Evolutionary conservation across 23 tunicate species (phyloP), one percentile per base, ranked within the genome.

Genomic region (Aplidium turbinatum): DNA sequence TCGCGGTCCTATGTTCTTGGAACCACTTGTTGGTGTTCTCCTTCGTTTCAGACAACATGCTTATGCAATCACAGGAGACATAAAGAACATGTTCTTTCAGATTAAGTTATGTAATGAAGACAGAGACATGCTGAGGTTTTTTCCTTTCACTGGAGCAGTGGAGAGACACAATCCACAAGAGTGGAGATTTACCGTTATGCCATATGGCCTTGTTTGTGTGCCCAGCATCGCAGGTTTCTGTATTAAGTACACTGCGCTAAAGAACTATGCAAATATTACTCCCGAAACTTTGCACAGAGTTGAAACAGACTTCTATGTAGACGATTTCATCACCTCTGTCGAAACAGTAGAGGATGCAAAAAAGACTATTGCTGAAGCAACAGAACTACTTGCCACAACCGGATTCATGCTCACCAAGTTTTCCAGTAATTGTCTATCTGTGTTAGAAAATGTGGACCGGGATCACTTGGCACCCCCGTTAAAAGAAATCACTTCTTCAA

Each of bases 381-480:
- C 18, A 23, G 31, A 24, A 19, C 7, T 23, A 5, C 5, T 60
- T 35, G 35, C 7, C 18, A 27, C 67, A 4, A 60, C 67, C 5
- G 67, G 67, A n/a, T 60, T 60, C 31, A 23, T 30, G 7, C 34
- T 60, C 7, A 60, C 67, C 34, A 60, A 60, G 67, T 60, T 60
- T n/a, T 24, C 5, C 36, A 60, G 67, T n/a, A 60, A 60, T 29
- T 60, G 35, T 29, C 3, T n/a, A 16, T 9, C 30, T 3, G 36
- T 29, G 6, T 26, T 60, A 23, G n/a, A 60, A 60, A 38, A 60
- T 19, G 18, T 60, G 11, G n/a, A 60, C 36, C 9, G 35, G 3
- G 21, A 60, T 4, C 7, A 60, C 31, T 30, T 60, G 36, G 67
- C 67, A 24, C 67, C 35, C 5, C 35, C 35, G 3, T 60, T 60